A percentile compares a stretch with the other conserved stretches of the same genome.
Evolutionary conservation across 2,888 invertebrate genomes (phyloP).

Genomic region (Dysmachus trigonus): DNA sequence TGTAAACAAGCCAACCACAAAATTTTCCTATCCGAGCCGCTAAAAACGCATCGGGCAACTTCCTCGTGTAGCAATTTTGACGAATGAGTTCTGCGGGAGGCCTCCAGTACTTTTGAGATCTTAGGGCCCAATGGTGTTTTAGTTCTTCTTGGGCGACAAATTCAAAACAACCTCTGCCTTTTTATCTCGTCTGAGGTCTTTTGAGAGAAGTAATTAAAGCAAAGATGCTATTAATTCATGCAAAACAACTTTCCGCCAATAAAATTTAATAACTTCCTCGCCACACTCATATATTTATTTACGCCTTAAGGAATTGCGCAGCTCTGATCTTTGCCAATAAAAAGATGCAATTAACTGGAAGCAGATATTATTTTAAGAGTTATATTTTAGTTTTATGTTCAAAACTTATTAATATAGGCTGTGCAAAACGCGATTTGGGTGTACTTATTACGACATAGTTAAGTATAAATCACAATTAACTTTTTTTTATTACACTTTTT

Average conservation of each 20-base stretch:
- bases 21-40: constrained; percentile 21
- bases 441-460: not conserved
- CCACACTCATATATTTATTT: not conserved
- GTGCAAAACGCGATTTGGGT: not conserved
- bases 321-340: not conserved
- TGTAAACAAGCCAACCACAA: constrained; percentile 35
- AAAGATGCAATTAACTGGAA: not conserved
- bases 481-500: too few species aligned
- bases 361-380: not conserved
- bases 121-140: not conserved
- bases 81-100: not conserved
- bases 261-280: not conserved
- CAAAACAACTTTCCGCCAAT: not conserved
- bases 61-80: not conserved
- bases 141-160: constrained; percentile 10
- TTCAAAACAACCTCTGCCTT: not conserved
- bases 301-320: not conserved
- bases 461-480: too few species aligned
- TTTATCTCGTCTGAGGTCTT: not conserved
- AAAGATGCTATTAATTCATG: not conserved
- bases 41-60: not conserved
- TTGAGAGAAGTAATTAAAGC: constrained; percentile 4
- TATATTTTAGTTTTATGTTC: not conserved
- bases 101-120: not conserved
- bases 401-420: not conserved